Base-by-base conservation (phyloP, 2,888 invertebrate genomes). In the Priocnemis perturbator region DNA sequence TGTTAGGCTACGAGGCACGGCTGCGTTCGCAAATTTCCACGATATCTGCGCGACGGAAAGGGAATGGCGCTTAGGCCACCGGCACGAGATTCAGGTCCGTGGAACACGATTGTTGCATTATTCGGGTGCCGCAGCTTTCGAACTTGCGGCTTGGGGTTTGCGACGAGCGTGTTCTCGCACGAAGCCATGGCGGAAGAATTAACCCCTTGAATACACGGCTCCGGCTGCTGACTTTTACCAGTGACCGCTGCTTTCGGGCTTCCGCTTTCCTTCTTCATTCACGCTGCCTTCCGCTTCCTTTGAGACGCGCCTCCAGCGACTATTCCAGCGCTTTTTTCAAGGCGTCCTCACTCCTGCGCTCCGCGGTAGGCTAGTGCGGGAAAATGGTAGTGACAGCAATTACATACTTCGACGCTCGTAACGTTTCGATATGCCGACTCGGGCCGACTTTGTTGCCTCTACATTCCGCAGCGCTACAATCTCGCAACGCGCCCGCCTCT, bases 61-160 rank as follows among this genome's bases (percentile, higher is more conserved):
- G 50, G 57, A 37, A 30, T 59, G 56, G 75, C 57, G 77, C 75
- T 81, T 75, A 72, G 69, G 72, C 69, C 69, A 75, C 70, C 67
- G 60, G 74, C 78, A 73, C 64, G 76, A 76, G 79, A 83, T 81
- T 75, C 74, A 71, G 80, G 79, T 78, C 64, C 72, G 77, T 67
- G 75, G 74, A 80, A 86, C 86, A 87, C 83, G 87, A 87, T 85
- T 86, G 87, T 87, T 86, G 85, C 86, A 88, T 87, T 87, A 88
- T 88, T 87, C 85, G 79, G 68, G 75, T 77, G 82, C 84, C 84
- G 74, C 83, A 82, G 87, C 87, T 86, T 87, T 86, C 83, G 86
- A 87, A 86, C 83, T 85, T 86, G 85, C 76, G 84, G 86, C 60
- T 52, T 60, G 47, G 59, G 62, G 72, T 71, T 67, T 69, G 69